These are phyloP conservation scores for Salpingus planirostris DNA, from an alignment of 2,888 invertebrate species.

Conservation along the genomic window DNA sequence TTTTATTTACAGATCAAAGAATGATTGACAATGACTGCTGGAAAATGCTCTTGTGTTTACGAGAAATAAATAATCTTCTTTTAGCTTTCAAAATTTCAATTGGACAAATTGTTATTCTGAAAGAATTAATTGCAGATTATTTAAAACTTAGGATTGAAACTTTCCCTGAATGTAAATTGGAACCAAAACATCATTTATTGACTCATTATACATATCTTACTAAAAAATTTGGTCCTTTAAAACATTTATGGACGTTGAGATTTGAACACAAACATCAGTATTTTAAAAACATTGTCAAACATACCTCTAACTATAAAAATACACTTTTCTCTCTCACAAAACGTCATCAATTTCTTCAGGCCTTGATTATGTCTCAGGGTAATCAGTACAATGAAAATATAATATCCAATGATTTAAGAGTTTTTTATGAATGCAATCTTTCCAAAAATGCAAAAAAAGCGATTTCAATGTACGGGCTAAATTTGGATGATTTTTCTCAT, in stretches of 20 bases:
- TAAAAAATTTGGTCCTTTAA: constrained; percentile 16
- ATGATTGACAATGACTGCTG: background rate
- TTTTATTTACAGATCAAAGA: background rate
- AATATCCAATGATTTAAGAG: background rate
- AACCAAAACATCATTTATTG: constrained; percentile 21
- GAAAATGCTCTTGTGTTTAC: background rate
- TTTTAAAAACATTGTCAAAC: constrained; percentile 12
- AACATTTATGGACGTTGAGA: constrained; percentile 16
- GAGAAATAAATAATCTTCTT: background rate
- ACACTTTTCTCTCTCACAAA: constrained; percentile 6
- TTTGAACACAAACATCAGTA: constrained; percentile 20
- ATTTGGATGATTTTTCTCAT: no score
- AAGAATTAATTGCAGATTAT: no score
- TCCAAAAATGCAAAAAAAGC: background rate
- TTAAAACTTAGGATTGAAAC: no score
- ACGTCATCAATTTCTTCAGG: constrained; percentile 12
- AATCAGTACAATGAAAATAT: background rate
- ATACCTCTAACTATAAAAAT: constrained; percentile 13
- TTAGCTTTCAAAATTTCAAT: background rate
- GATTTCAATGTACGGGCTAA: no score
- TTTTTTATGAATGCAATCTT: background rate
- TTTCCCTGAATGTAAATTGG: no score
- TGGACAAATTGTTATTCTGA: no score
- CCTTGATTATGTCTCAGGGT: background rate
- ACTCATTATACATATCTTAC: constrained; percentile 20